Conservation (phyloP, 2,113 vertebrate genomes). For the Rhea pennata region DNA sequence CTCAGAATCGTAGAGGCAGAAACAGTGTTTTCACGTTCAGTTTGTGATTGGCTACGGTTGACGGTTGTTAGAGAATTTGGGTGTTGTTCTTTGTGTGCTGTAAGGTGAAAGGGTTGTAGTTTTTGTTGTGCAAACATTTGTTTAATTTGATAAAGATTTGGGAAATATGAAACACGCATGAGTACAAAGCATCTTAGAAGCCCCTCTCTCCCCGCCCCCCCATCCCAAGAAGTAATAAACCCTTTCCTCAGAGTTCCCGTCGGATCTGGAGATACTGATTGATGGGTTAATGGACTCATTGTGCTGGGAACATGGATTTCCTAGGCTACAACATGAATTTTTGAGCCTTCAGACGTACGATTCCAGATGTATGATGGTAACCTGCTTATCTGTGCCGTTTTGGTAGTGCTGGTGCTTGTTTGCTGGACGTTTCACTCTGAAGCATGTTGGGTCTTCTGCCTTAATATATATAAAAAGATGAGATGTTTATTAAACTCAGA, state of each 20-base stretch:
- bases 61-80: not conserved
- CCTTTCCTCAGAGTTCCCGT: not conserved
- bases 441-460: not conserved
- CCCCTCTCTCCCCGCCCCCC: not conserved
- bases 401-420: not conserved
- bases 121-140: not conserved
- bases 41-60: not conserved
- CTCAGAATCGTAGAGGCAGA: not conserved
- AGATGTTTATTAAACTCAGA: constrained; percentile 47
- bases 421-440: accelerated
- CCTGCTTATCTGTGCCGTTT: not conserved
- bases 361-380: accelerated
- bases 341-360: not conserved
- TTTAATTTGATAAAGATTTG: not conserved
- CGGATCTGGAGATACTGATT: no score
- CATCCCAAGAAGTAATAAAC: not conserved
- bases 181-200: not conserved
- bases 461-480: not conserved
- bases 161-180: not conserved
- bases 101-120: not conserved
- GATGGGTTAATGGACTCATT: not conserved
- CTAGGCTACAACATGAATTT: not conserved
- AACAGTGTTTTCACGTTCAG: accelerated
- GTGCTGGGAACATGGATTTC: not conserved
- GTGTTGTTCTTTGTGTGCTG: not conserved